These are phyloP conservation scores for Sardina pilchardus DNA, from an alignment of 2,113 vertebrate genomes.

Conservation along the genomic window DNA sequence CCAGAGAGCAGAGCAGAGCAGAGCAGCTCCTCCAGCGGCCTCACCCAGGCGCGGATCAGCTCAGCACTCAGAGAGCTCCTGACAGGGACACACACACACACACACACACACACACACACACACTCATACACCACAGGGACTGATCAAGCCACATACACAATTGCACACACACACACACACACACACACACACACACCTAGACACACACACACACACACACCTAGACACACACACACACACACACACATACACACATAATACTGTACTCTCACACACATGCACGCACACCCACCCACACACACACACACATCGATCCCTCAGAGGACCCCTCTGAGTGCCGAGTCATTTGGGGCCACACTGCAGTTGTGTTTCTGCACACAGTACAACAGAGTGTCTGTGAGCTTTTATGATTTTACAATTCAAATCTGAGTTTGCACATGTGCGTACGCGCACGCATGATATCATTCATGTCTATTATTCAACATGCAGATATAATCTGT, in stretches of 20 bases:
- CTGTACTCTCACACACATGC: no score
- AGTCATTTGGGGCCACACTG: background rate
- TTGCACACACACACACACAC: background rate
- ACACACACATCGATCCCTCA: background rate
- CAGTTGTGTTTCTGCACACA: background rate
- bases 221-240: background rate
- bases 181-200: background rate
- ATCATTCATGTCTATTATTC: background rate
- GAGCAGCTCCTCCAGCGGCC: no score
- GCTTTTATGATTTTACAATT: background rate
- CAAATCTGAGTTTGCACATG: constrained; percentile 2
- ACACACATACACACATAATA: no score
- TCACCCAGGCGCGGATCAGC: background rate
- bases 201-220: no score
- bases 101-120: background rate
- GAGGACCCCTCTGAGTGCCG: background rate
- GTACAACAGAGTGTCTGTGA: background rate
- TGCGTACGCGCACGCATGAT: constrained; percentile 41
- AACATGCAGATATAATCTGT: background rate
- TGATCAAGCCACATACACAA: background rate
- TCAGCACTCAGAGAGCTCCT: background rate
- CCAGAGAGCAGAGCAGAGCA: background rate
- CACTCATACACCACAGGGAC: background rate
- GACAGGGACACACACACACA: background rate
- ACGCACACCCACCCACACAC: background rate